Conservation (phyloP, 2,113 vertebrate species). For the Loxodonta africana region DNA sequence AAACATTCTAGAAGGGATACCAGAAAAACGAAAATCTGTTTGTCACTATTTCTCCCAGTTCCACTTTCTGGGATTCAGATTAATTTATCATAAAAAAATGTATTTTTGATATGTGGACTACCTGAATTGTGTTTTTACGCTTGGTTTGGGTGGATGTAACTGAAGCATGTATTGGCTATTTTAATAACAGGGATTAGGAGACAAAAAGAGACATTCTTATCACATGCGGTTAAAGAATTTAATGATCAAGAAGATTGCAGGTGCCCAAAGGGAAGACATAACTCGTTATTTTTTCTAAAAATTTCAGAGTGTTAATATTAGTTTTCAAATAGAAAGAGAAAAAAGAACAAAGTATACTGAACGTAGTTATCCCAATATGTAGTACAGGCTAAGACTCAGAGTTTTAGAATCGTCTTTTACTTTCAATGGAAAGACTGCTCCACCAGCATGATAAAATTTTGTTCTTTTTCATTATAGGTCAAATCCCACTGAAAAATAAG, state of each 20-base stretch:
- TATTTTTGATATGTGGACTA: slow-evolving; percentile 45
- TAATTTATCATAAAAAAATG: background rate
- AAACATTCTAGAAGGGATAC: background rate
- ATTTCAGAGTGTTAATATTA: background rate
- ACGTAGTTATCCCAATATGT: background rate
- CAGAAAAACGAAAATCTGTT: background rate
- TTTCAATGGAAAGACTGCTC: background rate
- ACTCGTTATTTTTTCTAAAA: background rate
- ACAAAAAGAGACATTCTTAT: background rate
- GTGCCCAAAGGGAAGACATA: background rate
- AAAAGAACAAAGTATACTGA: background rate
- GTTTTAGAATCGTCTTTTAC: background rate
- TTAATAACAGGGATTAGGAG: background rate
- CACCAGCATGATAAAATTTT: background rate
- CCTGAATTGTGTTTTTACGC: background rate
- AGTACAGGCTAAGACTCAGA: background rate
- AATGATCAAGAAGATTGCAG: background rate
- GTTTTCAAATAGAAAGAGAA: background rate
- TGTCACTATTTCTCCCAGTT: background rate
- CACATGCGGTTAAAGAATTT: background rate
- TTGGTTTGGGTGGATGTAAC: slow-evolving; percentile 14
- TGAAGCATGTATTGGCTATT: background rate
- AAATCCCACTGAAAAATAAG: background rate
- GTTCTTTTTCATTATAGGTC: background rate
- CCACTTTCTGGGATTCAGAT: background rate